phyloP scores from a whole-genome alignment of 2,888 invertebrate genomes.

The Helobdella robusta region DNA sequence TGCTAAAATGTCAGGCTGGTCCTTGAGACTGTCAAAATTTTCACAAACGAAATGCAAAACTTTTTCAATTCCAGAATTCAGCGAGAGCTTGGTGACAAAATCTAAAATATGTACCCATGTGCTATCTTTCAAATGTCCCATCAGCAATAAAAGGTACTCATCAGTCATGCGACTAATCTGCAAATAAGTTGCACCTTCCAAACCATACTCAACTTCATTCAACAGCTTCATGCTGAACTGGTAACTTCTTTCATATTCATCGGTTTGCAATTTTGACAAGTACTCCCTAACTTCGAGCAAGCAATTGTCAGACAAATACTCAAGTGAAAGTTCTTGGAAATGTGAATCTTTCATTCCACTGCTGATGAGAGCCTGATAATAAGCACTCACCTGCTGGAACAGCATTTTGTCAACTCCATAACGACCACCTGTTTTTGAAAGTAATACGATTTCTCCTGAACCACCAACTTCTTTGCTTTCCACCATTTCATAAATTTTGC shows the following conservation, averaged over 20 bases:
- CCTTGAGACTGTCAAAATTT: constrained; percentile 11
- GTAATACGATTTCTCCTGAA: no score
- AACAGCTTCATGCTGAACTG: no score
- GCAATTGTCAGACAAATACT: neutral
- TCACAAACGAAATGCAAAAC: constrained; percentile 15
- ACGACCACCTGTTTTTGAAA: no score
- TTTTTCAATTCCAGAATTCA: neutral
- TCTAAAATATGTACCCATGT: neutral
- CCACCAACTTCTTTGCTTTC: no score
- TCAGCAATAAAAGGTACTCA: neutral
- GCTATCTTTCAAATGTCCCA: neutral
- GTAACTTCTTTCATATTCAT: no score
- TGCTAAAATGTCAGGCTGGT: constrained; percentile 16
- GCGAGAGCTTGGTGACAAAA: neutral
- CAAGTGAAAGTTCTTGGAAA: neutral
- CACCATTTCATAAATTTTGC: no score
- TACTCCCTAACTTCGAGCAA: neutral
- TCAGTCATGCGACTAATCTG: constrained; percentile 21
- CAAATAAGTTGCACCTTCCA: constrained; percentile 25
- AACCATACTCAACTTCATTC: neutral
- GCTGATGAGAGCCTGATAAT: neutral
- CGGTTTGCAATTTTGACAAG: neutral
- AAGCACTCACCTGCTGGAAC: neutral
- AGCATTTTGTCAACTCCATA: neutral
- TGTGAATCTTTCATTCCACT: constrained; percentile 13